Evolutionary conservation across 2,113 vertebrate genomes (phyloP).

Genomic region (Gnathonemus longibarbis): DNA sequence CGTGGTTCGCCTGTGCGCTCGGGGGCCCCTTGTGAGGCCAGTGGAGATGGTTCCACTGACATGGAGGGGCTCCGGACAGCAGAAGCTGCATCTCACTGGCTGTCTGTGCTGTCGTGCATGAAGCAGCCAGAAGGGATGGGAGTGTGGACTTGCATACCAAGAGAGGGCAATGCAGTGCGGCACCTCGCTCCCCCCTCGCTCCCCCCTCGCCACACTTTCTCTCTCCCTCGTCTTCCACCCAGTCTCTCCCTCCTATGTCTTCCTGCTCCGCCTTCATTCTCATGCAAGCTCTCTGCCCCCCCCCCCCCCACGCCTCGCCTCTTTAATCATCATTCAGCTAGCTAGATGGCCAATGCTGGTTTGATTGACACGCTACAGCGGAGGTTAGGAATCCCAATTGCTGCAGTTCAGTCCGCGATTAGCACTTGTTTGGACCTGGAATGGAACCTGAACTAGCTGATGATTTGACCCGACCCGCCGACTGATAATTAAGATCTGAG

Average conservation of each 20-base stretch:
- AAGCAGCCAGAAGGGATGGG: neutral
- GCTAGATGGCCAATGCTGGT: neutral
- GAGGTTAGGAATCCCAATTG: neutral
- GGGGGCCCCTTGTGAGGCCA: neutral
- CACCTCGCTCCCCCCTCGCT: neutral
- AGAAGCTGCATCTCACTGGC: constrained; percentile 8
- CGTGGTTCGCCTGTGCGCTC: neutral
- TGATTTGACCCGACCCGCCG: neutral
- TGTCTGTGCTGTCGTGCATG: constrained; percentile 5
- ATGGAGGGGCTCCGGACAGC: neutral
- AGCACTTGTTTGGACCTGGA: constrained; percentile 11
- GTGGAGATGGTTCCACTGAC: neutral
- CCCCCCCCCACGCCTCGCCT: neutral
- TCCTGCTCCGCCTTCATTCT: neutral
- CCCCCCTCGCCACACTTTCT: neutral
- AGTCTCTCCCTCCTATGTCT: neutral
- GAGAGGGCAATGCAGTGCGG: constrained; percentile 6
- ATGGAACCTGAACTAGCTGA: neutral
- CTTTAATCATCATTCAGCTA: neutral
- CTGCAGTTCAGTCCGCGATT: neutral
- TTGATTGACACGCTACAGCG: neutral
- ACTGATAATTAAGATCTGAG: neutral
- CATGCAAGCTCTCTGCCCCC: neutral
- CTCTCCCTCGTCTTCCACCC: neutral
- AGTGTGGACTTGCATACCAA: constrained; percentile 15